phyloP scores from a whole-genome alignment of 2,797 vertebrate species.

The Catharus ustulatus region DNA sequence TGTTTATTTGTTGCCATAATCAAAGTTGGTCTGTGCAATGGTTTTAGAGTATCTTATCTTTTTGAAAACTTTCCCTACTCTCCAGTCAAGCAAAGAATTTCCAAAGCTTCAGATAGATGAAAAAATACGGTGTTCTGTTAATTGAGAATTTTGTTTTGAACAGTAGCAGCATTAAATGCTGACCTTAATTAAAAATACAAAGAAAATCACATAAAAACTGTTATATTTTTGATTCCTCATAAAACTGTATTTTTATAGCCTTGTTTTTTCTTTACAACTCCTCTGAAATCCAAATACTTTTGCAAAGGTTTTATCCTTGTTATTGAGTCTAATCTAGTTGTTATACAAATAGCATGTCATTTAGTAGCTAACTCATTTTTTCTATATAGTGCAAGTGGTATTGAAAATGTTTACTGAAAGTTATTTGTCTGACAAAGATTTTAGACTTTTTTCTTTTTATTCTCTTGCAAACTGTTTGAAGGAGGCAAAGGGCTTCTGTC shows the following conservation, averaged over 20 bases:
- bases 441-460: not conserved
- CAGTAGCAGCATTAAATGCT: not conserved
- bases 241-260: not conserved
- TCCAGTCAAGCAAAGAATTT: not conserved
- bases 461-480: not conserved
- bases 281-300: not conserved
- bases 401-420: not conserved
- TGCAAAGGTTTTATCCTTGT: not conserved
- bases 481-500: not conserved
- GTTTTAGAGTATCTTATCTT: not conserved
- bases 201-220: not conserved
- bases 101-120: not conserved
- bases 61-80: not conserved
- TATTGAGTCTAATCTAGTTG: not conserved
- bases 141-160: not conserved
- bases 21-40: not conserved
- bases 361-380: not conserved
- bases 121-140: not conserved
- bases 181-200: not conserved
- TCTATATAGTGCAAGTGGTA: not conserved
- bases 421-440: not conserved
- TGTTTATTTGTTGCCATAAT: not conserved
- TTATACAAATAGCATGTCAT: not conserved
- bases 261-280: not conserved
- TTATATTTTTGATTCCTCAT: not conserved